Evolutionary conservation across 2,888 invertebrate species (phyloP), one percentile per base, ranked within the genome.

Genomic region (Hololepta plana): DNA sequence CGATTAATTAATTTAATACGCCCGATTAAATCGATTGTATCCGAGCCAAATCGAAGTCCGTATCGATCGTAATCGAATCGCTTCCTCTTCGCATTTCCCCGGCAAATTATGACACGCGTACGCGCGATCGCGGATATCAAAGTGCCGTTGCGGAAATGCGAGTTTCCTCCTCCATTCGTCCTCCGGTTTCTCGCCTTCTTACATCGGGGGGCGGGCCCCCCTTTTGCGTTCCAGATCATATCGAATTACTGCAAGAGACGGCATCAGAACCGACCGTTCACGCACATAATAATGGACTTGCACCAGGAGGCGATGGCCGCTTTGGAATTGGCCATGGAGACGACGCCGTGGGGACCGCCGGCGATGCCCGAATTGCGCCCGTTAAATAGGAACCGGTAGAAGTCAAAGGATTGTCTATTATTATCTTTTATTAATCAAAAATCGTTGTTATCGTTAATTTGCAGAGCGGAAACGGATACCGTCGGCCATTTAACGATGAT

Each of bases 201-300:
- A 17, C n/a, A 7, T 17, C n/a, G 6, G n/a, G 6, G 7, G n/a
- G n/a, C 17, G 17, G 6, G 17, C 19, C 29, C 31, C n/a, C n/a
- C n/a, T 29, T 31, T 27, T 33, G 36, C 32, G 23, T 53, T 47
- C 12, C 47, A 67, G 67, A 62, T 64, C 20, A 67, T 67, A 38
- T 64, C 66, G 2, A 62, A 63, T 32, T 65, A 65, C 40, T 67
- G 64, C 40, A 59, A 59, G 32, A 57, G 57, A 15, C 51, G 60
- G 26, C 51, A 60, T 30, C 62, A 64, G 35, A 57, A 55, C 22
- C 55, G 62, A 32, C 65, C 67, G n/a, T 67, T 67, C 42, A 64
- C 65, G 1, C 67, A 67, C 41, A 61, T 66, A 24, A 62, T 65
- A 8, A 66, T 67, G 62, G 65, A 67, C 42, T 51, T 67, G 44